Evolutionary conservation across 2,113 vertebrate genomes (phyloP).

Genomic region (Gadus macrocephalus): DNA sequence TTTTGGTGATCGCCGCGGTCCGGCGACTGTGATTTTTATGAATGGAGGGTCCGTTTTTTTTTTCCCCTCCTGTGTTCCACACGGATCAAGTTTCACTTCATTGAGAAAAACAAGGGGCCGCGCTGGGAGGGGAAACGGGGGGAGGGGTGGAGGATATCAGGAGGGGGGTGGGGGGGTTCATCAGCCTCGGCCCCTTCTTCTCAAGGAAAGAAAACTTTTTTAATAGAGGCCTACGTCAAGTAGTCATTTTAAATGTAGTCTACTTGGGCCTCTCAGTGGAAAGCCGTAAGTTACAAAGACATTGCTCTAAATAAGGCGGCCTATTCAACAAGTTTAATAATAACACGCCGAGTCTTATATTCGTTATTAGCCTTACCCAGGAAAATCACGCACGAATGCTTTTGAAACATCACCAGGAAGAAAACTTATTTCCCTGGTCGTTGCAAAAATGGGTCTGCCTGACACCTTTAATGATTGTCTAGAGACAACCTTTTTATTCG

Average conservation of each 20-base stretch:
- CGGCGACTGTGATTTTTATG: constrained; percentile 53
- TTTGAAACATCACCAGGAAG: no score
- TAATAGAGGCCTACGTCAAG: no score
- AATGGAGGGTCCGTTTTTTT: constrained; percentile 58
- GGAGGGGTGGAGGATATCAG: constrained; percentile 9
- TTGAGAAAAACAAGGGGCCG: constrained; percentile 73
- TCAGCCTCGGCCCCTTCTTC: no score
- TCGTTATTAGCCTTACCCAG: neutral
- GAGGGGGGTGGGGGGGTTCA: neutral
- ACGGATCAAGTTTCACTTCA: constrained; percentile 74
- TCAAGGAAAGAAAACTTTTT: no score
- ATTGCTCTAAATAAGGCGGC: no score
- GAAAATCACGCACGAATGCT: neutral
- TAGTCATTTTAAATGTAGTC: no score
- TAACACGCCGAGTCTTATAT: no score
- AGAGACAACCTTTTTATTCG: constrained; percentile 39
- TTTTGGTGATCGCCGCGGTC: constrained; percentile 31
- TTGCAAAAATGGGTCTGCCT: constrained; percentile 6
- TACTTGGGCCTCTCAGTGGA: no score
- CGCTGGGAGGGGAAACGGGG: constrained; percentile 21
- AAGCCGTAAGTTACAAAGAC: no score
- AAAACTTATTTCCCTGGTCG: neutral
- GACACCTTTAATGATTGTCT: constrained; percentile 48
- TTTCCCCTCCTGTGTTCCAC: constrained; percentile 35
- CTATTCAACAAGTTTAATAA: no score